These are phyloP conservation scores for Lepidonotus clava DNA, from an alignment of 2,888 invertebrate species.

Conservation along the genomic window DNA sequence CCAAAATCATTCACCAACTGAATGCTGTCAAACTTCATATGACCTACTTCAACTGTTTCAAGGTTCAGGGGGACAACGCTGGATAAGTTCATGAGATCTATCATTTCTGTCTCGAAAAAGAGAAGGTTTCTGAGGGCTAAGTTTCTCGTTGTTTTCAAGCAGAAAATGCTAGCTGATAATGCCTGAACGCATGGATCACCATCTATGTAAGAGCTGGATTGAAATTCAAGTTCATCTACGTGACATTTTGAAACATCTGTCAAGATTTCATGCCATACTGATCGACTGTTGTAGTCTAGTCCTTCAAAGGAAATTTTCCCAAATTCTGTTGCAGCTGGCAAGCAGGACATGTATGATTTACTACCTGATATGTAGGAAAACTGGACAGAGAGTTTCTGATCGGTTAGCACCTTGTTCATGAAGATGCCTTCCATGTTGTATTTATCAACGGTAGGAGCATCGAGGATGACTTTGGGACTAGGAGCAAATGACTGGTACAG, in stretches of 20 bases:
- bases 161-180: background rate
- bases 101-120: background rate
- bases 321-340: background rate
- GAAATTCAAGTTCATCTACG: background rate
- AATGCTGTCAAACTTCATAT: background rate
- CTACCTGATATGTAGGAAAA: background rate
- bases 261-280: background rate
- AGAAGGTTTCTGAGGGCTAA: background rate
- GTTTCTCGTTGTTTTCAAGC: background rate
- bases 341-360: constrained; percentile 1
- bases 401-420: background rate
- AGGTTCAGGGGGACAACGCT: background rate
- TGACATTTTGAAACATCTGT: background rate
- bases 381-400: background rate
- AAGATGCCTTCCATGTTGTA: background rate
- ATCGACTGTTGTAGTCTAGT: background rate
- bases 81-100: background rate
- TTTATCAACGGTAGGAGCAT: background rate
- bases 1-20: background rate
- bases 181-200: constrained; percentile 3
- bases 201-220: background rate
- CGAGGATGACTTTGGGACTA: background rate
- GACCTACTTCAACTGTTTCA: background rate
- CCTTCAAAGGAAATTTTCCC: background rate
- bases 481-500: background rate